Evolutionary conservation across 2,888 invertebrate genomes (phyloP), one percentile per base, ranked within the genome.

Genomic region (Timandra comae): DNA sequence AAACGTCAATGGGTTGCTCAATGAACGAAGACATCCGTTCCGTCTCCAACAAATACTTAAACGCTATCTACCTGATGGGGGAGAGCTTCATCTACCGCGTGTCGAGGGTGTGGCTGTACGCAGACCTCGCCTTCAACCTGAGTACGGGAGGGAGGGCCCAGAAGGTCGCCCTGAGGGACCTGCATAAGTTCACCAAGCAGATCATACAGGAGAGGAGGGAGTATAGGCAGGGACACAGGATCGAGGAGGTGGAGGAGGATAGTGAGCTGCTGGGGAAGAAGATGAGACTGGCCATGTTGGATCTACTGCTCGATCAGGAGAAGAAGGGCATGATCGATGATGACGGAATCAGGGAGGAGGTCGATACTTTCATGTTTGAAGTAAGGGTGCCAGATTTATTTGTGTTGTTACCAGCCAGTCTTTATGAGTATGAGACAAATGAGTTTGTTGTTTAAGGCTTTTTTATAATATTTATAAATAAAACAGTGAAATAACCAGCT

Each of bases 321-420:
- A 78, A 85, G 28, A 81, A 88, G 39, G 89, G 88, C 1, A 73
- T 71, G 3, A 69, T 91, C 10, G 87, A 86, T 8, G 82, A 88
- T 45, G 59, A 82, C 12, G 90, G 90, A 33, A 88, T 92, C 28
- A 78, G 89, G 34, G 90, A 91, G 55, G 91, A 92, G 72, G 90
- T 91, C 0, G 90, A 92, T 46, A 92, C 91, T 0, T 91, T 92
- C 48, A 88, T 91, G 88, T 92, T 92, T 70, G 91, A 88, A 65
- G 90, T 88, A 58, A 68, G 58, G n/a, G n/a, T n/a, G n/a, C n/a
- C n/a, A n/a, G n/a, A n/a, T n/a, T n/a, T n/a, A n/a, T n/a, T n/a
- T n/a, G n/a, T n/a, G n/a, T n/a, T n/a, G n/a, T n/a, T n/a, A n/a
- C n/a, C n/a, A n/a, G n/a, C n/a, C n/a, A n/a, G n/a, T n/a, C n/a